Evolutionary conservation across 92 coral and sea anemone genomes (phyloP), one percentile per base, ranked within the genome.

Genomic region (Epizoanthus scotinus): DNA sequence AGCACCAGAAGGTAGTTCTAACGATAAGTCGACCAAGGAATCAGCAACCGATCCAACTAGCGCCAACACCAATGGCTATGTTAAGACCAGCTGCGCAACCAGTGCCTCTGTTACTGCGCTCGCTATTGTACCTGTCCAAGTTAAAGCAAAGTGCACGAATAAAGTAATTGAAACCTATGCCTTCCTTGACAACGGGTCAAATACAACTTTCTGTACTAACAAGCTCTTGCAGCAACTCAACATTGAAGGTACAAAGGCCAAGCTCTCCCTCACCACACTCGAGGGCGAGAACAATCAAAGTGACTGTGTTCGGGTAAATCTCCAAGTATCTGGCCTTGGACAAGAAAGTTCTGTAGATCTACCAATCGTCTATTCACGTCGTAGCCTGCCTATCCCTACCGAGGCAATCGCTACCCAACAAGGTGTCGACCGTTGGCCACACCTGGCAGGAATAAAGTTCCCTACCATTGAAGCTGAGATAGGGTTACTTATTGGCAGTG

Each of bases 131-230:
- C 83, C 83, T 31, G 83, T 78, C n/a, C 49, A 58, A 20, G 83
- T 63, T 31, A 78, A 78, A 56, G 83, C 71, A 15, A 62, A 78
- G 34, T 66, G 72, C 49, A 38, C 61, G 10, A 22, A 66, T 3
- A 40, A 38, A 38, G 29, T 27, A 27, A 54, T 78, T 12, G 59
- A 78, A 62, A 78, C 83, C 6, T 78, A 78, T 55, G 71, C 83
- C 56, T 78, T 78, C 27, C 65, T 78, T 38, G 83, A 63, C 71
- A 55, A 66, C 40, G 83, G 83, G 8, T 78, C 83, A 31, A 78
- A 78, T 49, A 63, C 83, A n/a, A 53, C 83, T 3, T 78, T 78
- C 83, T 78, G 83, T 49, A 78, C 83, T 18, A 67, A 78, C 12
- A 25, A 29, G 25, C 81, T 77, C 52, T 40, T 77, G 22, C 24